phyloP scores from a whole-genome alignment of 2,113 vertebrate genomes.

The Aplodontia rufa region DNA sequence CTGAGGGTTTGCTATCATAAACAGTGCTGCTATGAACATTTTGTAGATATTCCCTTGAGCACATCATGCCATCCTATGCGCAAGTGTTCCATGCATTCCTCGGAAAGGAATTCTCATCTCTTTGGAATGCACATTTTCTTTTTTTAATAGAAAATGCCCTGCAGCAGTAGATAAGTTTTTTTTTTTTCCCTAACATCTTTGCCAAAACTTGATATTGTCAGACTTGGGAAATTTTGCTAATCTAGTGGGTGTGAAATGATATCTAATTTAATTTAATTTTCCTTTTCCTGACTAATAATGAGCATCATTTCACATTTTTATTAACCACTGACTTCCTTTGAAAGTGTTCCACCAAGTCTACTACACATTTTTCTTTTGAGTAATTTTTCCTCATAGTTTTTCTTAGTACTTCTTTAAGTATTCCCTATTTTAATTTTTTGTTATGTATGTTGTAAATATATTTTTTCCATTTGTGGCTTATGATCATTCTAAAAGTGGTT shows the following conservation, averaged over 20 bases:
- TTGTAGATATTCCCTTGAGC: not conserved
- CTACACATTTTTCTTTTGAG: not conserved
- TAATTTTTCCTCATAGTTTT: not conserved
- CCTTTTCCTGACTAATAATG: not conserved
- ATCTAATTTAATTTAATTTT: not conserved
- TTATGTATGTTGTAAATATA: not conserved
- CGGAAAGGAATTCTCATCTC: not conserved
- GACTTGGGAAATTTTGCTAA: not conserved
- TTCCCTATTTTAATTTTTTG: no score
- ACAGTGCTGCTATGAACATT: not conserved
- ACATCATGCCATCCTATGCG: not conserved
- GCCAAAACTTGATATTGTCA: not conserved
- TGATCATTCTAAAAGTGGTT: not conserved
- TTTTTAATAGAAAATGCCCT: not conserved
- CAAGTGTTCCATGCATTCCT: not conserved
- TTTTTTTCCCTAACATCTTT: not conserved
- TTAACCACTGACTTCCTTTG: not conserved
- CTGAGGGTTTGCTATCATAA: not conserved
- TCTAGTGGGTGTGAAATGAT: not conserved
- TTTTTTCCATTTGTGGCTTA: not conserved
- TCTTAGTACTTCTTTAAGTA: not conserved
- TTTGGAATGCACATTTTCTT: not conserved
- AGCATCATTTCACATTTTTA: constrained; percentile 8
- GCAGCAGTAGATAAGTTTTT: not conserved
- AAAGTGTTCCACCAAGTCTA: not conserved